Evolutionary conservation across 2,797 vertebrate genomes (phyloP).

Genomic region (Microchirus variegatus): DNA sequence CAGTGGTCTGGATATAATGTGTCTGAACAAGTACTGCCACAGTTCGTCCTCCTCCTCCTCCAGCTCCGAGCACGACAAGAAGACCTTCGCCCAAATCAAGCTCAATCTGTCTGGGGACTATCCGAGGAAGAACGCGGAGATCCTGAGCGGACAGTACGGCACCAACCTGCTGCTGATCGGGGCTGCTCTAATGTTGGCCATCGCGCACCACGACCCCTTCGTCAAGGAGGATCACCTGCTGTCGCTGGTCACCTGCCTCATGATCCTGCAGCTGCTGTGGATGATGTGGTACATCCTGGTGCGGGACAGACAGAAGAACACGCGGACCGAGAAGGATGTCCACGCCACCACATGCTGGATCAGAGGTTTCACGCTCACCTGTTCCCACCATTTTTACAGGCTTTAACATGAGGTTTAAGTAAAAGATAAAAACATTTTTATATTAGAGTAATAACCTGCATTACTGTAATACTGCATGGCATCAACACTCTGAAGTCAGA

Average conservation of each 20-base stretch:
- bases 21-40: conserved; percentile 76
- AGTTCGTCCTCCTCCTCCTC: conserved; percentile 77
- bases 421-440: no score
- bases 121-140: conserved; percentile 90
- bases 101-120: conserved; percentile 75
- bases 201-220: conserved; percentile 83
- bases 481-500: no score
- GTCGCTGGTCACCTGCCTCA: conserved; percentile 87
- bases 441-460: no score
- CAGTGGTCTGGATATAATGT: conserved; percentile 78
- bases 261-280: conserved; percentile 94
- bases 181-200: conserved; percentile 89
- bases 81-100: conserved; percentile 69
- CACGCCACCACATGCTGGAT: conserved; percentile 94
- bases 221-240: conserved; percentile 87
- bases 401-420: no score
- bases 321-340: conserved; percentile 85
- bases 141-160: conserved; percentile 94
- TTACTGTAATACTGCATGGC: no score
- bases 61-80: conserved; percentile 76
- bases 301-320: conserved; percentile 80
- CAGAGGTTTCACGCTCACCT: conserved; percentile 76
- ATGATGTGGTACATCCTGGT: conserved; percentile 95
- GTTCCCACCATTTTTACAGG: no score
- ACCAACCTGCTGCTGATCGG: conserved; percentile 91